Conservation (phyloP, 2,113 vertebrate genomes). For the Poicephalus gulielmi region DNA sequence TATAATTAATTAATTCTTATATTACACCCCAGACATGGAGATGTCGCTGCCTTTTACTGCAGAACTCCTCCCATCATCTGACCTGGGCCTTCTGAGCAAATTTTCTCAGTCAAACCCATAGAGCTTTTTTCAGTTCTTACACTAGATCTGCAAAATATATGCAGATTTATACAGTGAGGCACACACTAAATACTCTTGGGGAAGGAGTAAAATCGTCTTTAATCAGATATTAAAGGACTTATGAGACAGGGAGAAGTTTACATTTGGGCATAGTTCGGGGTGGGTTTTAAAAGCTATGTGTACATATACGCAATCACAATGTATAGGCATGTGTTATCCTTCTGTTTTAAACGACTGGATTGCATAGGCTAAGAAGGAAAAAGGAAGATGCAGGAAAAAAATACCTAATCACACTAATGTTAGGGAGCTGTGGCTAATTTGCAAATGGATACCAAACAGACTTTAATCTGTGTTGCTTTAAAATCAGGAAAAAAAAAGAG, state of each 20-base stretch:
- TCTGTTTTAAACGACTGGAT: neutral
- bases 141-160: slow-evolving; percentile 64
- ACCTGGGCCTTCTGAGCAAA: neutral
- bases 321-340: neutral
- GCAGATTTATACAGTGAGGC: slow-evolving; percentile 60
- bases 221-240: slow-evolving; percentile 69
- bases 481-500: neutral
- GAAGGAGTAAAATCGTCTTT: slow-evolving; percentile 50
- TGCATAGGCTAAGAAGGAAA: neutral
- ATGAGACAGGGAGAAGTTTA: slow-evolving; percentile 24
- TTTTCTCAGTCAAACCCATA: neutral
- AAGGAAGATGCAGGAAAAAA: neutral
- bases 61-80: neutral
- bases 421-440: slow-evolving; percentile 33
- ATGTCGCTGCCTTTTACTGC: neutral
- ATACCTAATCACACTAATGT: neutral
- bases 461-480: slow-evolving; percentile 45
- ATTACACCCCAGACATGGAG: neutral
- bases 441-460: slow-evolving; percentile 5
- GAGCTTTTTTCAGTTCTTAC: slow-evolving; percentile 15
- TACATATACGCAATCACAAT: neutral
- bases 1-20: neutral
- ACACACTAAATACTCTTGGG: slow-evolving; percentile 34
- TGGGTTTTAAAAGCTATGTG: neutral
- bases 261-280: neutral